Evolutionary conservation across 2,797 vertebrate genomes (phyloP), one percentile per base, ranked within the genome.

Genomic region (Trematomus bernacchii): DNA sequence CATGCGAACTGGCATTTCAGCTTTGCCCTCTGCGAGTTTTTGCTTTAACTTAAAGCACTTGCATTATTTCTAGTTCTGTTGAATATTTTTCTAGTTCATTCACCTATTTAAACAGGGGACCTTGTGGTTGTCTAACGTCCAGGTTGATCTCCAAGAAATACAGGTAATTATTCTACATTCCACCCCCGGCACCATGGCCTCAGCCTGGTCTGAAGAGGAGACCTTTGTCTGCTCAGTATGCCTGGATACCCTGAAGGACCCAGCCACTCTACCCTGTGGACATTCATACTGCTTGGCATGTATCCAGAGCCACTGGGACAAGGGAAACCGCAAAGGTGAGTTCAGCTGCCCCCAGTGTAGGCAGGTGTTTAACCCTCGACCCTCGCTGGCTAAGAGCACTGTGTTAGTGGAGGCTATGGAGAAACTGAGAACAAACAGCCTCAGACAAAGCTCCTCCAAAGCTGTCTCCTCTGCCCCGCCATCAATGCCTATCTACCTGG

Each of bases 251-350:
- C 73, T 96, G 59, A 86, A 77, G 30, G 93, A 96, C 57, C 95
- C 96, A 0, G 91, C 94, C 37, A 96, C 95, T 1, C 85, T 96
- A 3, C 91, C 95, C 11, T 96, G 96, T 58, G 96, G 96, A 40
- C 96, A 96, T 79, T 94, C 93, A 1, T 96, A 96, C 91, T 96
- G 96, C 77, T 74, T 95, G 83, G 57, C 27, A 42, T 96, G 95
- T 69, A 96, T 96, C 69, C 82, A 94, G 78, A 87, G 66, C 10
- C 95, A 95, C 77, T 96, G 95, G 95, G 95, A 96, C 83, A 90
- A 85, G 42, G 73, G 46, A 13, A 59, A 54, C 40, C 30, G 58
- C 27, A 89, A 82, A 15, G 86, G 91, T 11, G 72, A 77, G 33
- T 94, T 87, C 80, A 95, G 84, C 70, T 96, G 96, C 75, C 96